Evolutionary conservation across 2,888 invertebrate species (phyloP), one percentile per base, ranked within the genome.

Genomic region (Rhyacophila evoluta): DNA sequence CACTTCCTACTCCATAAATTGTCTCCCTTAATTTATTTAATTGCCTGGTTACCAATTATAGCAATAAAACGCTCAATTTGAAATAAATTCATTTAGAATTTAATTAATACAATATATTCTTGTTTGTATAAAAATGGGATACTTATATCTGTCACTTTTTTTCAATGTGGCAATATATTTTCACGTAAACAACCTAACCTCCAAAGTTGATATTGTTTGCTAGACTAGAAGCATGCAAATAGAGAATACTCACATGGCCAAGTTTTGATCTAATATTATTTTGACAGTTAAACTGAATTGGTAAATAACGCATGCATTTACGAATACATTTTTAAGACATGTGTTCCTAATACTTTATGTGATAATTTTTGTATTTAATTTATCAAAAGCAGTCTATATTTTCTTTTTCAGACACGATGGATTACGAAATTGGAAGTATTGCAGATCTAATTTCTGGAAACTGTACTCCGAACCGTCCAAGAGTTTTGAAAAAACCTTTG

Each of bases 371-470:
- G 5, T 39, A 3, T 11, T n/a, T n/a, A n/a, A n/a, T n/a, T n/a
- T n/a, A n/a, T n/a, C n/a, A n/a, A n/a, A n/a, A n/a, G n/a, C n/a
- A n/a, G n/a, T n/a, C n/a, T n/a, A n/a, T n/a, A n/a, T n/a, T n/a
- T n/a, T n/a, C n/a, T n/a, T n/a, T n/a, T 25, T 55, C 19, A 55
- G 55, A 19, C 19, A 10, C 55, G 6, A 90, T 90, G 90, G 89
- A 90, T 86, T 90, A 90, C 85, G 87, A 90, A 33, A 86, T 92
- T 39, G 92, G 92, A 77, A 90, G 91, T 84, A 87, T 92, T 78
- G 91, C 92, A 79, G 92, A 91, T 81, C 85, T 92, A 83, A 88
- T 92, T 84, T 88, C 91, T 15, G 92, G 92, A 70, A 88, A 89
- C 80, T 89, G 89, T 38, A 91, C 91, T 1, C 89, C 91, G 5